Conservation (phyloP, 2,797 vertebrate genomes). For the Clamator glandarius region DNA sequence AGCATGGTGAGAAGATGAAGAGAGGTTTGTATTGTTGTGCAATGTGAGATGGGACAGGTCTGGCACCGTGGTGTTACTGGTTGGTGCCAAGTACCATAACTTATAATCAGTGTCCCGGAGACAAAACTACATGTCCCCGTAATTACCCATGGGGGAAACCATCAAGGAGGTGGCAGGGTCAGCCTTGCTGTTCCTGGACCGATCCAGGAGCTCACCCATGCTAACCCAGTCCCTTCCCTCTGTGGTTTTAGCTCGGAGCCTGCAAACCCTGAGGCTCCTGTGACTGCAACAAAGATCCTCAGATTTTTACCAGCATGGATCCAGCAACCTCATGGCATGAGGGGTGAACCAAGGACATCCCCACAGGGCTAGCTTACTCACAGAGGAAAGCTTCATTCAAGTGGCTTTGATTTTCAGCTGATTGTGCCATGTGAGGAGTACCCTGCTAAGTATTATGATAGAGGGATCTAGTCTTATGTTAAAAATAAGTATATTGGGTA, state of each 20-base stretch:
- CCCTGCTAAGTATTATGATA: not conserved
- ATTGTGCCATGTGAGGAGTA: not conserved
- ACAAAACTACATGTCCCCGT: accelerated
- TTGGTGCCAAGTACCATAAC: not conserved
- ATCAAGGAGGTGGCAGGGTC: not conserved
- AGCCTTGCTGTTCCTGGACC: not conserved
- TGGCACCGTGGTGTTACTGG: not conserved
- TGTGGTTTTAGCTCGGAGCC: not conserved
- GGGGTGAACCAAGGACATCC: not conserved
- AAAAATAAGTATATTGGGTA: constrained; percentile 13
- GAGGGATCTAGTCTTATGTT: not conserved
- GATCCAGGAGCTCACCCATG: not conserved
- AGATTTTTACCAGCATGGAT: not conserved
- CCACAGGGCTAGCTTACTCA: not conserved
- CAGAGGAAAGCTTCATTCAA: not conserved
- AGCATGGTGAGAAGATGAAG: not conserved
- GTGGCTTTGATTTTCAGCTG: not conserved
- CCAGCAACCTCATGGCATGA: not conserved
- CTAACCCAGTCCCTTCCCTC: not conserved
- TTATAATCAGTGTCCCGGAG: not conserved
- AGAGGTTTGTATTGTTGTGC: not conserved
- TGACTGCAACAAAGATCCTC: not conserved
- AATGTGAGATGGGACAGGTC: not conserved
- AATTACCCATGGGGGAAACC: not conserved
- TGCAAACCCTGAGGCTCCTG: not conserved